A percentile compares a stretch with the other conserved stretches of the same genome.
phyloP scores from a whole-genome alignment of 1,140 invertebrate genomes.

The Stenopsyche tienmushanensis region DNA sequence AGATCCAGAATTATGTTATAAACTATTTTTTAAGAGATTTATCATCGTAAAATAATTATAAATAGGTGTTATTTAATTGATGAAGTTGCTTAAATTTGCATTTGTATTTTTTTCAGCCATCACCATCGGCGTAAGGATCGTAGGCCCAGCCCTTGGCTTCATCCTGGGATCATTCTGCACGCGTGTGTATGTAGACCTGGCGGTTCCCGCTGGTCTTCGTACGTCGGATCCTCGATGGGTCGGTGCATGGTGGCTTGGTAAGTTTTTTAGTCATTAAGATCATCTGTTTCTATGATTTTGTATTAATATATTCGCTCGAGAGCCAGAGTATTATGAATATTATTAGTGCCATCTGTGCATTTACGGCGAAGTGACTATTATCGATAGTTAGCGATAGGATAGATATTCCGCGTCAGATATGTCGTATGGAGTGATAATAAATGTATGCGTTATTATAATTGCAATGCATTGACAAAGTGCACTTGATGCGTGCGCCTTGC shows the following conservation, averaged over 20 bases:
- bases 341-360: not conserved
- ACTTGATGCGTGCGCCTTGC: too few species aligned
- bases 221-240: slow-evolving; percentile 88
- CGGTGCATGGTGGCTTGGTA: slow-evolving; percentile 89
- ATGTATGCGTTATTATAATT: too few species aligned
- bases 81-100: slow-evolving; percentile 39
- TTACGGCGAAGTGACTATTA: too few species aligned
- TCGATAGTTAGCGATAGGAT: too few species aligned
- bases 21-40: too few species aligned
- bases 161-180: slow-evolving; percentile 90
- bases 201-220: slow-evolving; percentile 71
- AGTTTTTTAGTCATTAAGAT: slow-evolving; percentile 58
- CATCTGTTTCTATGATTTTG: slow-evolving; percentile 75
- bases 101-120: slow-evolving; percentile 66
- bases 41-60: too few species aligned
- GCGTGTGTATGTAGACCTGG: slow-evolving; percentile 80
- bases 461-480: too few species aligned
- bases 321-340: not conserved
- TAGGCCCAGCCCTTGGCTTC: slow-evolving; percentile 88
- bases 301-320: too few species aligned
- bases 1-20: too few species aligned
- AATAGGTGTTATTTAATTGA: not conserved
- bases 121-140: slow-evolving; percentile 87
- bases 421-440: too few species aligned
- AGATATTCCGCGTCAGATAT: too few species aligned